Conservation (phyloP, 2,113 vertebrate genomes). For the Chionomys nivalis region DNA sequence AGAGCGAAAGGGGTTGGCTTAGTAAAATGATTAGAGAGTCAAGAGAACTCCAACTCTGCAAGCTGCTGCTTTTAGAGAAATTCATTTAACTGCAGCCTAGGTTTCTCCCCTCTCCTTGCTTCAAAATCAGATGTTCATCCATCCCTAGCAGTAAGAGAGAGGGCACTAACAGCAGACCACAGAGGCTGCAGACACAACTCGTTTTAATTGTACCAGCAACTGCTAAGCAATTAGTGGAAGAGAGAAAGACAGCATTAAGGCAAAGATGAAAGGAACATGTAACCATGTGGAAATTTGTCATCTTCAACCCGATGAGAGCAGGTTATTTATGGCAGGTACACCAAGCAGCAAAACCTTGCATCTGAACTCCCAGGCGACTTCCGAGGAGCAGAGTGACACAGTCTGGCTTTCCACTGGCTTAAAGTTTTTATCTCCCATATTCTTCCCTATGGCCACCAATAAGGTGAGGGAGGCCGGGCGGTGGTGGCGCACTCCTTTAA, state of each 20-base stretch:
- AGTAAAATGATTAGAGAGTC: constrained; percentile 63
- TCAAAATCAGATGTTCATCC: constrained; percentile 69
- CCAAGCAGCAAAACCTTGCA: constrained; percentile 43
- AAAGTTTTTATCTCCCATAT: constrained; percentile 26
- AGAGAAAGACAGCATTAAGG: constrained; percentile 33
- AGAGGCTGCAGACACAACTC: constrained; percentile 74
- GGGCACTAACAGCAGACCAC: constrained; percentile 39
- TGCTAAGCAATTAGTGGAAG: constrained; percentile 80
- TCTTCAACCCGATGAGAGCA: constrained; percentile 58
- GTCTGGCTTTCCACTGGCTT: constrained; percentile 24
- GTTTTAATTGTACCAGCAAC: constrained; percentile 84
- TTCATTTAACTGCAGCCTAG: constrained; percentile 57
- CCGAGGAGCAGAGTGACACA: not conserved
- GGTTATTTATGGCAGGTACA: constrained; percentile 67
- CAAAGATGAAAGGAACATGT: constrained; percentile 64
- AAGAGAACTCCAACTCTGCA: constrained; percentile 21
- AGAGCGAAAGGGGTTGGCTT: constrained; percentile 25
- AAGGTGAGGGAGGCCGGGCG: constrained; percentile 7
- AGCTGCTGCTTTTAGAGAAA: constrained; percentile 52
- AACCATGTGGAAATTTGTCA: constrained; percentile 74
- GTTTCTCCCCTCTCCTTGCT: constrained; percentile 54
- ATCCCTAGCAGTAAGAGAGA: constrained; percentile 71
- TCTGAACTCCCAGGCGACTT: constrained; percentile 43
- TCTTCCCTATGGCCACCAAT: constrained; percentile 53
- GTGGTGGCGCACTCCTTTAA: too few relatives aligned